Percentiles rank a stretch among this genome's conserved stretches.
These are phyloP conservation scores for Brachionus rubens DNA, from an alignment of 1,140 invertebrate genomes.

Conservation along the genomic window DNA sequence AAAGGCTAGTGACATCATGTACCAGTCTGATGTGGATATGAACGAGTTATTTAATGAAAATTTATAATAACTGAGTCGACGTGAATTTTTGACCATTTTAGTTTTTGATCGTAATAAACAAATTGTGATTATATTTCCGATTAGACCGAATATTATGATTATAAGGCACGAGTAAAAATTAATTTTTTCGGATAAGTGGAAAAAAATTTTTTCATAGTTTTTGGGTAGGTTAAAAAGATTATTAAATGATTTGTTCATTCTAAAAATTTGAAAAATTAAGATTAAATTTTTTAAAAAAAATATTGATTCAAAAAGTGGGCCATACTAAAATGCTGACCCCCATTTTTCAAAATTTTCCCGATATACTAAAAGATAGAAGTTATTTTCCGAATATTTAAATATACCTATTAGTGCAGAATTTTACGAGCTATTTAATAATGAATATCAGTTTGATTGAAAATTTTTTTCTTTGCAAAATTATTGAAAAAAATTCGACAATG, in stretches of 20 bases:
- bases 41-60: background rate
- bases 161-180: background rate
- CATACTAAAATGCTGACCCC: too few relatives aligned
- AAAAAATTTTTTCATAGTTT: background rate
- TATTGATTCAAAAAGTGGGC: too few relatives aligned
- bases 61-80: background rate
- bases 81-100: background rate
- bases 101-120: background rate
- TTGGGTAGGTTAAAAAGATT: background rate
- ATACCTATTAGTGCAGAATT: too few relatives aligned
- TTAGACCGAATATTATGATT: slow-evolving; percentile 7
- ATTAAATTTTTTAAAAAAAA: background rate
- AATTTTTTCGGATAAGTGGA: background rate
- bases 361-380: too few relatives aligned
- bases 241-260: background rate
- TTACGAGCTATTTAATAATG: too few relatives aligned
- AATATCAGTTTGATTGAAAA: too few relatives aligned
- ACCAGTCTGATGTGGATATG: background rate
- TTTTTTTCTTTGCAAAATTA: too few relatives aligned
- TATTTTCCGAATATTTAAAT: too few relatives aligned
- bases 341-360: too few relatives aligned
- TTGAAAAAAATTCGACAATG: too few relatives aligned
- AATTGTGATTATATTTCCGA: slow-evolving; percentile 5
- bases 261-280: background rate
- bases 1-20: background rate